Evolutionary conservation across 2,888 invertebrate species (phyloP).

Genomic region (Sinotaia quadrata): DNA sequence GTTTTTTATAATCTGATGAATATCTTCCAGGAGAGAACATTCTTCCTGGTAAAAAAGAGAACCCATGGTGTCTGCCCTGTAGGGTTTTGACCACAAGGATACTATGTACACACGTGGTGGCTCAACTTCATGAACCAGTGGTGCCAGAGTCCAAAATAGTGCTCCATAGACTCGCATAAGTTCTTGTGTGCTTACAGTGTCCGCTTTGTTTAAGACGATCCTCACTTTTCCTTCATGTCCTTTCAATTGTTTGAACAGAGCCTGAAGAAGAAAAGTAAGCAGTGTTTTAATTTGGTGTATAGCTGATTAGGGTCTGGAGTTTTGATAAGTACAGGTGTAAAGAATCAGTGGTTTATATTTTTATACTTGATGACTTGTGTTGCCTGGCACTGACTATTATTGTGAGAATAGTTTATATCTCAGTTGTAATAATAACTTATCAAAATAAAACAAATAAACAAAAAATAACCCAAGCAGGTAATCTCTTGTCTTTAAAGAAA

Average conservation of each 20-base stretch:
- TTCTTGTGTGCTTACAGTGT: constrained; percentile 92
- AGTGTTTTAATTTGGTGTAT: too few species aligned
- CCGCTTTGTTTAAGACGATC: constrained; percentile 94
- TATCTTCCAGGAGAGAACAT: constrained; percentile 87
- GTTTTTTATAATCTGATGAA: constrained; percentile 88
- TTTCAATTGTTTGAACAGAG: constrained; percentile 93
- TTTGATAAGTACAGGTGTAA: not conserved
- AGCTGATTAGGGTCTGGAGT: too few species aligned
- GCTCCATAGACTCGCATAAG: constrained; percentile 93
- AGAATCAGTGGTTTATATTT: not conserved
- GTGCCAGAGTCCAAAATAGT: constrained; percentile 96
- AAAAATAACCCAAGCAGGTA: not conserved
- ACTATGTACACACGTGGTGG: constrained; percentile 92
- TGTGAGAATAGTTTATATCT: too few species aligned
- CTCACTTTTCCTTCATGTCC: constrained; percentile 77
- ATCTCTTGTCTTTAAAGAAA: not conserved
- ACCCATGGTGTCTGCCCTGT: constrained; percentile 85
- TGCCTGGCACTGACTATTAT: not conserved
- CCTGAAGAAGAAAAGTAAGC: constrained; percentile 68
- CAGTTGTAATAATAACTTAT: too few species aligned
- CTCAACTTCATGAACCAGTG: constrained; percentile 93
- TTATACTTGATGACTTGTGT: too few species aligned
- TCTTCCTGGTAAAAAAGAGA: constrained; percentile 91
- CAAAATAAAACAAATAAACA: not conserved
- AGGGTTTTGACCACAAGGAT: constrained; percentile 86